Evolutionary conservation across 2,113 vertebrate genomes (phyloP).

Genomic region (Protobothrops flavoviridis): DNA sequence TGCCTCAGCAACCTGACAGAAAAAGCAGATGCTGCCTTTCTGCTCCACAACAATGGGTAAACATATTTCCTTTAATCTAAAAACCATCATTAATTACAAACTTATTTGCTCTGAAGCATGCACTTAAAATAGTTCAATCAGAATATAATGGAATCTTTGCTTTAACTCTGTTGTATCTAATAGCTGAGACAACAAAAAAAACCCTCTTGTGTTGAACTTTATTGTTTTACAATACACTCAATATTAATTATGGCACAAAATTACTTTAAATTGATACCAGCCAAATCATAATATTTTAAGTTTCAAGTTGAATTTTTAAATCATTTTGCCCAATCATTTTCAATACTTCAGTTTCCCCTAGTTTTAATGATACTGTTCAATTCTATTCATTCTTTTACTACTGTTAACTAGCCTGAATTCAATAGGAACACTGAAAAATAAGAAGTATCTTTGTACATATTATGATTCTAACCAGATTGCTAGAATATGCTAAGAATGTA

Average conservation of each 20-base stretch:
- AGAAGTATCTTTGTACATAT: not conserved
- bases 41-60: not conserved
- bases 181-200: not conserved
- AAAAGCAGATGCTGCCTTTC: constrained; percentile 19
- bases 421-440: not conserved
- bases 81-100: not conserved
- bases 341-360: not conserved
- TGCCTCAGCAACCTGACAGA: constrained; percentile 5
- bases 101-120: not conserved
- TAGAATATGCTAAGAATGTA: not conserved
- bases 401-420: not conserved
- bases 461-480: not conserved
- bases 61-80: not conserved
- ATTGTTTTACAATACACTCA: not conserved
- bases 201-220: not conserved
- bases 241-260: not conserved
- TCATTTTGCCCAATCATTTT: not conserved
- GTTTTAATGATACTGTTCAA: not conserved
- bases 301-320: not conserved
- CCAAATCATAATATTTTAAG: not conserved
- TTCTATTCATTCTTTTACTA: not conserved
- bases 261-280: not conserved
- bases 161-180: not conserved
- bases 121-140: not conserved
- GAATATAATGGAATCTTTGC: not conserved